Evolutionary conservation across 2,888 invertebrate species (phyloP), one percentile per base, ranked within the genome.

Genomic region (Adelphocoris suturalis): DNA sequence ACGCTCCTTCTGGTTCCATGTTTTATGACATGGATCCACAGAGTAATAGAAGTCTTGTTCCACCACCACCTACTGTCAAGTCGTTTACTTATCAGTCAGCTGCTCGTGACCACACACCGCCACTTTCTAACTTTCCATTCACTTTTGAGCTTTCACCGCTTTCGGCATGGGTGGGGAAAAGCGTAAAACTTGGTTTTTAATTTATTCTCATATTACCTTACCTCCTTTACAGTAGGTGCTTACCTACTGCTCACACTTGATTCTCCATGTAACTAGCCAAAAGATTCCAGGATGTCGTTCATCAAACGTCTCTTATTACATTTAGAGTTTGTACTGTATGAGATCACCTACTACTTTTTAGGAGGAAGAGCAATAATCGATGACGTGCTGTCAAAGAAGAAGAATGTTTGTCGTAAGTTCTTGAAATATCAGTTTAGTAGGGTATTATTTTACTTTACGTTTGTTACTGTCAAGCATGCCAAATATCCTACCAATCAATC

Each of bases 341-440:
- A 94, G 91, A 88, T 95, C 89, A 94, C 95, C 91, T 95, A 95
- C 93, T 95, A 95, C 92, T 93, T 95, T 90, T 93, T 95, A 80
- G 96, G 96, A 89, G 93, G 93, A 5, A 94, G 94, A 89, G 95
- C 95, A 16, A 92, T 96, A 52, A 93, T 96, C 91, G 95, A 95
- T 92, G 96, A 96, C 93, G 93, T 94, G 93, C 92, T 95, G 37
- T 94, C 95, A 92, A 93, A 94, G 46, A 93, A 94, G 90, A 93
- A 94, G 91, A 96, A 96, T 93, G 95, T 94, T 93, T 93, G 93
- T 90, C 94, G 94, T 94, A 92, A 93, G 93, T 92, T 7, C n/a
- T 57, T 16, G 14, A 7, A 37, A 37, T n/a, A 7, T 57, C n/a
- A 57, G 16, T 55, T 55, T 55, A 16, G 48, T 55, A 61, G n/a